Evolutionary conservation across 2,797 vertebrate genomes (phyloP).

Genomic region (Leuciscus waleckii): DNA sequence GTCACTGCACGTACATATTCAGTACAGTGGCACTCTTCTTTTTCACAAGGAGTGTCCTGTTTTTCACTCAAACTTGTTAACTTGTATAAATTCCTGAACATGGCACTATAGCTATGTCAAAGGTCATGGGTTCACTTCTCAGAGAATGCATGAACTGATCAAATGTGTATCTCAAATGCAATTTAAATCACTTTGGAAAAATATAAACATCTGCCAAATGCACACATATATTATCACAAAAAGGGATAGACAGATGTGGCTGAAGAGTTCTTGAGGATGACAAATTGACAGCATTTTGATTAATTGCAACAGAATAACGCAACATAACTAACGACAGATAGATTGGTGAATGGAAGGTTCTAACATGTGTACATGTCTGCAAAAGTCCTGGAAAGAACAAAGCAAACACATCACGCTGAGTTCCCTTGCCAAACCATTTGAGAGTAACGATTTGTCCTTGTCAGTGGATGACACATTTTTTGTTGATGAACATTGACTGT

Average conservation of each 20-base stretch:
- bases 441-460: constrained; percentile 50
- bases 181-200: background rate
- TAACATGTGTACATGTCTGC: background rate
- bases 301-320: background rate
- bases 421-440: constrained; percentile 35
- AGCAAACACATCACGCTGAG: constrained; percentile 33
- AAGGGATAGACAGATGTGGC: background rate
- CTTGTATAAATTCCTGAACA: background rate
- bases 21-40: background rate
- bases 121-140: background rate
- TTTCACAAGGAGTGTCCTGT: background rate
- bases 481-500: constrained; percentile 54
- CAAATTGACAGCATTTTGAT: background rate
- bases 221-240: background rate
- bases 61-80: background rate
- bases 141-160: background rate
- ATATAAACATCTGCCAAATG: background rate
- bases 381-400: constrained; percentile 22
- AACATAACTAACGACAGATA: background rate
- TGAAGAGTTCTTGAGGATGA: background rate
- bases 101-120: background rate
- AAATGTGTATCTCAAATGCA: background rate
- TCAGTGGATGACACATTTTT: constrained; percentile 51
- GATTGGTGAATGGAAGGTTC: background rate
- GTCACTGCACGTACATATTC: background rate